Evolutionary conservation across 2,797 vertebrate genomes (phyloP).

Genomic region (Siniperca scherzeri): DNA sequence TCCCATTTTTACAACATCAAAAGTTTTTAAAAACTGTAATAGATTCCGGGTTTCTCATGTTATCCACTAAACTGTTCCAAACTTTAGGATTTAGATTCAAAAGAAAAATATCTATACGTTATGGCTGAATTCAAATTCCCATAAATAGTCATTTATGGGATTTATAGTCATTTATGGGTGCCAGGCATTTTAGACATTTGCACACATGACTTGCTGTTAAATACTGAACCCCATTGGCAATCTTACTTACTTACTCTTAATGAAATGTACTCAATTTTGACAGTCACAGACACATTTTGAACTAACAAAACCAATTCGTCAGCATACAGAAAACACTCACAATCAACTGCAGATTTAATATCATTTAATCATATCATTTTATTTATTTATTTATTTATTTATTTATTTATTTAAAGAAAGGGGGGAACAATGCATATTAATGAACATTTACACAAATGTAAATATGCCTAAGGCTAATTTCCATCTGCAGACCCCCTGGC

Average conservation of each 20-base stretch:
- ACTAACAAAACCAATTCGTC: not conserved
- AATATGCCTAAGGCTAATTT: no score
- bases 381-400: no score
- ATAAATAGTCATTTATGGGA: no score
- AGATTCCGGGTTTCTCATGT: not conserved
- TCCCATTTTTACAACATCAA: not conserved
- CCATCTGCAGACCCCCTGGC: no score
- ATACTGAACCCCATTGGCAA: not conserved
- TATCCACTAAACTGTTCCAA: not conserved
- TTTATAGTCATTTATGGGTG: no score
- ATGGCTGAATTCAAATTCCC: not conserved
- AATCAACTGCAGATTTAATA: not conserved
- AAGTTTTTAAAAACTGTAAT: not conserved
- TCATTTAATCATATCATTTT: not conserved
- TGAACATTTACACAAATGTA: no score
- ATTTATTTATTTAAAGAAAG: no score
- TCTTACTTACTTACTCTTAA: not conserved
- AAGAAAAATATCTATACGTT: not conserved
- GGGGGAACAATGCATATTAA: no score
- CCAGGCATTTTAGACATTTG: not conserved
- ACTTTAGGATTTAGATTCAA: conserved; percentile 1
- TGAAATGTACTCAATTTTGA: not conserved
- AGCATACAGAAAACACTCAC: not conserved
- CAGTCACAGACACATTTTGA: not conserved
- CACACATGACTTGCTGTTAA: not conserved